Evolutionary conservation across 2,888 invertebrate genomes (phyloP), one percentile per base, ranked within the genome.

Genomic region (Dione vanillae): DNA sequence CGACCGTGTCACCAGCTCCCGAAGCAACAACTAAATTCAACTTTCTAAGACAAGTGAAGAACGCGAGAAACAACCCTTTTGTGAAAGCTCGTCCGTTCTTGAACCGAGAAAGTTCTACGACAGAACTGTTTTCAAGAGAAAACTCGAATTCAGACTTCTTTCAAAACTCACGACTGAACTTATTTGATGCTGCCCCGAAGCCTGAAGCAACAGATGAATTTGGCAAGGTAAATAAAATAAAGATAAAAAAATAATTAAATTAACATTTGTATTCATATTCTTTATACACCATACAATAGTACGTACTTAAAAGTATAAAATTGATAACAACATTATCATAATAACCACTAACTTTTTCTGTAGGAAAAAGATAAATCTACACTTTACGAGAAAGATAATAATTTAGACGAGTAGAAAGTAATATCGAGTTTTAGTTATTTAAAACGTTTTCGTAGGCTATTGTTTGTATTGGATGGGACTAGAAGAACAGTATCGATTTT

Each of bases 111-210:
- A 91, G 91, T 70, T 93, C 93, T 0, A 80, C 87, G 0, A 88
- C 93, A 0, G 92, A 92, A 61, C 75, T 93, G 40, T 90, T 90
- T 70, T 89, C 91, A 0, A 85, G 90, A 51, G 89, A 92, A 59
- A 92, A 89, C 65, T 93, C 92, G 1, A 92, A 83, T 75, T 82
- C 85, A 8, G 92, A 93, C 66, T 87, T 93, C 76, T 93, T 92
- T 73, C 92, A 93, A 75, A 92, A 83, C 70, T 93, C 93, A 1
- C 83, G 91, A 51, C 71, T 92, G 54, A 93, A 93, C 73, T 77
- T 93, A 11, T 93, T 93, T 56, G 93, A 93, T 43, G 89, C 92
- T 0, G 79, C 87, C 0, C 90, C 92, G 0, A 91, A 90, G 65
- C 91, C 91, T 20, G 92, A 92, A 78, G 76, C 76, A 16, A 74